Evolutionary conservation across 2,797 vertebrate genomes (phyloP).

Genomic region (Cyprinodon diabolis): DNA sequence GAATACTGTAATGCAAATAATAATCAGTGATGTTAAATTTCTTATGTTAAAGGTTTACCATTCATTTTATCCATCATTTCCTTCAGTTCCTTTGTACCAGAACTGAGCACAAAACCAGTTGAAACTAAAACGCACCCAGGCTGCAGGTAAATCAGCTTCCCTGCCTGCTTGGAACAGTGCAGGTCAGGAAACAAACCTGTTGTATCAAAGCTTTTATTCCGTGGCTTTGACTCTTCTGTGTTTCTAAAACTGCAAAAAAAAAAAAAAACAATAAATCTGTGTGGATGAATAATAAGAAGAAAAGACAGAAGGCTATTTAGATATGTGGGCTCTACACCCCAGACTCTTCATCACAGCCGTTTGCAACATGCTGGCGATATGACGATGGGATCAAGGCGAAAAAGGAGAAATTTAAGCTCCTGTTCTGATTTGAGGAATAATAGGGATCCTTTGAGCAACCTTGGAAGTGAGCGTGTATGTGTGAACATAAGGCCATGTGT

Average conservation of each 20-base stretch:
- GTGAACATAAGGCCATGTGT: slow-evolving; percentile 20
- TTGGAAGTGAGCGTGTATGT: slow-evolving; percentile 13
- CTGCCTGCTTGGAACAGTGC: slow-evolving; percentile 46
- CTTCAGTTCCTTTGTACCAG: slow-evolving; percentile 46
- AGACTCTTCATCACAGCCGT: slow-evolving; percentile 9
- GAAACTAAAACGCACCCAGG: slow-evolving; percentile 52
- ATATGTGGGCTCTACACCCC: slow-evolving; percentile 3
- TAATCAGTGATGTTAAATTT: not conserved
- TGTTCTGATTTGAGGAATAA: slow-evolving; percentile 29
- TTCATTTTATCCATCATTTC: slow-evolving; percentile 68
- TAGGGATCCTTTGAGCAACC: slow-evolving; percentile 16
- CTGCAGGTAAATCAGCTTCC: slow-evolving; percentile 62
- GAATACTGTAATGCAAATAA: not conserved
- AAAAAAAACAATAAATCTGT: slow-evolving; percentile 5
- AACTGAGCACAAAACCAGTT: slow-evolving; percentile 47
- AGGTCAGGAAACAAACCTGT: slow-evolving; percentile 45
- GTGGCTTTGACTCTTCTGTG: slow-evolving; percentile 6
- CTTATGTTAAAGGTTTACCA: slow-evolving; percentile 14
- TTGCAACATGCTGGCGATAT: slow-evolving; percentile 22
- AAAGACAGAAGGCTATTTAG: slow-evolving; percentile 10
- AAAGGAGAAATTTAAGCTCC: slow-evolving; percentile 28
- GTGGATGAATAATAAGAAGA: slow-evolving; percentile 22
- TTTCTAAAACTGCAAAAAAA: slow-evolving; percentile 22
- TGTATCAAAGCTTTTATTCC: slow-evolving; percentile 35
- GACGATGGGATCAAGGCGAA: slow-evolving; percentile 52